Conservation (phyloP, 1,140 invertebrate genomes). For the Wasmannia auropunctata region DNA sequence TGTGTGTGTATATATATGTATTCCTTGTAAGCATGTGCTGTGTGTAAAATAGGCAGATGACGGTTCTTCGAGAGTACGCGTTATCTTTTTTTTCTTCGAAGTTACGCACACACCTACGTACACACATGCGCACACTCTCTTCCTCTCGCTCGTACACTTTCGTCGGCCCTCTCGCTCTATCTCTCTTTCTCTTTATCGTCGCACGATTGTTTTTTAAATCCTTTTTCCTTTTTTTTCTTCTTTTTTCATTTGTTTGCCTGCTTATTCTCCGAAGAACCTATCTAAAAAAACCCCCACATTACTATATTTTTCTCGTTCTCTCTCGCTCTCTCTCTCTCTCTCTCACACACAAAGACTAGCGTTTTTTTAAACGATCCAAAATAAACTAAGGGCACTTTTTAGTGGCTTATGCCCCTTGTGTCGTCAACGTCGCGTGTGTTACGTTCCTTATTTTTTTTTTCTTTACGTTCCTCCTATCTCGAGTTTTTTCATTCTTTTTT, state of each 20-base stretch:
- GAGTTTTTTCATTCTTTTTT: conserved; percentile 52
- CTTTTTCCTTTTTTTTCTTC: conserved; percentile 35
- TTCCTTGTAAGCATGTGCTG: not conserved
- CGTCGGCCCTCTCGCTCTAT: conserved; percentile 24
- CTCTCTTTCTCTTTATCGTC: conserved; percentile 29
- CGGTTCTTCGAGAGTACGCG: conserved; percentile 46
- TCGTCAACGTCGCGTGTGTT: conserved; percentile 67
- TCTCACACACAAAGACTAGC: conserved; percentile 81
- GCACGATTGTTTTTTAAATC: conserved; percentile 15
- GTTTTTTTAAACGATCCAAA: conserved; percentile 82
- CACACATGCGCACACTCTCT: conserved; percentile 54
- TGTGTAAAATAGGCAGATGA: conserved; percentile 74
- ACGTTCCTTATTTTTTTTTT: not conserved
- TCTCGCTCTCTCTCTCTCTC: conserved; percentile 57
- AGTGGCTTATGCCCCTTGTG: conserved; percentile 81
- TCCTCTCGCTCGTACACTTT: conserved; percentile 56
- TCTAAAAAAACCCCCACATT: conserved; percentile 78
- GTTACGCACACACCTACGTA: conserved; percentile 68
- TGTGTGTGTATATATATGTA: not conserved
- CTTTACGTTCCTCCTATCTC: conserved; percentile 20
- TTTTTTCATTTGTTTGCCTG: conserved; percentile 71
- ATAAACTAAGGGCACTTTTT: conserved; percentile 85
- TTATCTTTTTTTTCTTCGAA: conserved; percentile 56
- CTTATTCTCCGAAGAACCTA: conserved; percentile 77
- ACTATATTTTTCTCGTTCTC: conserved; percentile 39